A percentile compares a stretch with the other conserved stretches of the same genome.
phyloP scores from a whole-genome alignment of 2,888 invertebrate genomes.

The Drosophila dives region DNA sequence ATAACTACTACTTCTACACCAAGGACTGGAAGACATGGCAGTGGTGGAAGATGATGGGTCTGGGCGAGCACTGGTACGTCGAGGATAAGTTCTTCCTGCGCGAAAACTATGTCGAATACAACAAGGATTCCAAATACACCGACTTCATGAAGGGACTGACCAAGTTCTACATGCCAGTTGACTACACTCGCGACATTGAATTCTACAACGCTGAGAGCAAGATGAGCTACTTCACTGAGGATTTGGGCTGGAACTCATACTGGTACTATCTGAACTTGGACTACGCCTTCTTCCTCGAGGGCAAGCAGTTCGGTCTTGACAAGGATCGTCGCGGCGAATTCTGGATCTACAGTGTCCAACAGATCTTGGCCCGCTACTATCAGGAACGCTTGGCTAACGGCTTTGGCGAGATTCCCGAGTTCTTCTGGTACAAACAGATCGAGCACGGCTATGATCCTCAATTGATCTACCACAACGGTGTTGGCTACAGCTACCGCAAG shows the following conservation, averaged over 20 bases:
- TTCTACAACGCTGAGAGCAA: constrained; percentile 87
- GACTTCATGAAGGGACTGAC: constrained; percentile 61
- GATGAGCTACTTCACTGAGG: constrained; percentile 89
- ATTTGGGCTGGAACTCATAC: constrained; percentile 88
- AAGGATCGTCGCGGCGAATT: constrained; percentile 88
- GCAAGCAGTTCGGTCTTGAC: constrained; percentile 85
- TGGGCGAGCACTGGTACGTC: constrained; percentile 71
- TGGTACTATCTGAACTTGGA: constrained; percentile 88
- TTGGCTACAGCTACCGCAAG: constrained; percentile 87
- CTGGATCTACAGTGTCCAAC: constrained; percentile 89
- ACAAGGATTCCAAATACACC: constrained; percentile 69
- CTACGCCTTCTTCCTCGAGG: constrained; percentile 88
- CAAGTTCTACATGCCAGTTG: constrained; percentile 85
- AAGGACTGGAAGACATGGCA: constrained; percentile 81
- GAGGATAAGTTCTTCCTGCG: constrained; percentile 78
- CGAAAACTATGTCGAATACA: constrained; percentile 64
- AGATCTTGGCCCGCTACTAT: constrained; percentile 89
- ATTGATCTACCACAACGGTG: constrained; percentile 87
- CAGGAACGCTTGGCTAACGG: constrained; percentile 89
- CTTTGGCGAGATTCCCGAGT: constrained; percentile 87
- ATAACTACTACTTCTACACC: constrained; percentile 71
- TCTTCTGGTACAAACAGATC: constrained; percentile 86
- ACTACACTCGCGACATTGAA: constrained; percentile 87
- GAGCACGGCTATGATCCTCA: constrained; percentile 87
- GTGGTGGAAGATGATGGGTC: constrained; percentile 82